Conservation (phyloP, 2,113 vertebrate genomes). For the Alaudala cheleensis region DNA sequence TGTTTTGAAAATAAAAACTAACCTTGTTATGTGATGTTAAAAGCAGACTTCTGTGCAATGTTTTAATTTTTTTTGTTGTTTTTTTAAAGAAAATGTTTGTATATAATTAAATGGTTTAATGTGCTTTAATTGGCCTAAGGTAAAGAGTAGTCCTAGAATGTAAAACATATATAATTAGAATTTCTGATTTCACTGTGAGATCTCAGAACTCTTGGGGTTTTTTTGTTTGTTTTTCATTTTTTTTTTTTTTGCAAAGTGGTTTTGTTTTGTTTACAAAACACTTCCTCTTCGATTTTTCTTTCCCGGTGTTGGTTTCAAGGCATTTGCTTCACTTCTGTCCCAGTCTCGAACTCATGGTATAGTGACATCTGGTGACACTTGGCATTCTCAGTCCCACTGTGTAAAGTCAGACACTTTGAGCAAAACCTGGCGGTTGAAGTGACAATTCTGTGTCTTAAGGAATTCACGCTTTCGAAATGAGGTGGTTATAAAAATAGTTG, state of each 20-base stretch:
- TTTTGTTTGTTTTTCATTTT: accelerated
- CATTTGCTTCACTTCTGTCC: constrained; percentile 64
- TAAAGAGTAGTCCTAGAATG: constrained; percentile 71
- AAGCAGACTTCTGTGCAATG: constrained; percentile 66
- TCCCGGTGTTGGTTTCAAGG: constrained; percentile 59
- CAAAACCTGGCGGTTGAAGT: constrained; percentile 55
- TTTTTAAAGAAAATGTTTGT: constrained; percentile 53
- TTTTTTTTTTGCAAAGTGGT: constrained; percentile 59
- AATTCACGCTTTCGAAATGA: constrained; percentile 72
- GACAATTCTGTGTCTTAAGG: constrained; percentile 60
- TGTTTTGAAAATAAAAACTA: constrained; percentile 68
- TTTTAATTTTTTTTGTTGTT: neutral
- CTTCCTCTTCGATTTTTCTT: constrained; percentile 32
- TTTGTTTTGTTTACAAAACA: constrained; percentile 59
- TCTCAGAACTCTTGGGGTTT: constrained; percentile 58
- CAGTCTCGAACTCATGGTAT: constrained; percentile 32
- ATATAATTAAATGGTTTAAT: constrained; percentile 71
- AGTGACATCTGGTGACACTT: constrained; percentile 66
- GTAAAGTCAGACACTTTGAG: constrained; percentile 67
- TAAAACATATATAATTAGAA: constrained; percentile 74
- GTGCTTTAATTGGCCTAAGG: constrained; percentile 75
- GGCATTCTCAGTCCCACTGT: constrained; percentile 66
- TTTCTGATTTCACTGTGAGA: constrained; percentile 80
- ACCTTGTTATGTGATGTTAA: constrained; percentile 65
- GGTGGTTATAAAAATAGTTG: constrained; percentile 82